phyloP scores from a whole-genome alignment of 2,113 vertebrate genomes.

The Onychostoma macrolepis region DNA sequence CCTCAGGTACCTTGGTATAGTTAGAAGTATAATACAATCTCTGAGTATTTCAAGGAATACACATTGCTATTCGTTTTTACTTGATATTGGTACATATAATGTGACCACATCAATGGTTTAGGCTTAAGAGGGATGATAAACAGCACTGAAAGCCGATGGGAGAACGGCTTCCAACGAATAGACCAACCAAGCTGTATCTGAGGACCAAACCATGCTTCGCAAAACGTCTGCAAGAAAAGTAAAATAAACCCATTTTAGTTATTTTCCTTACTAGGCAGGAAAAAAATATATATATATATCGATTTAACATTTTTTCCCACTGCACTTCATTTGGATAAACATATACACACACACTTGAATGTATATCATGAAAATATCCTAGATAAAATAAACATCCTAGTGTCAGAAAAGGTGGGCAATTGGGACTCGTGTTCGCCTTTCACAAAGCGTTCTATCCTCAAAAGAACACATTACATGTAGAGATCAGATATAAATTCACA shows the following conservation, averaged over 20 bases:
- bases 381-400: slow-evolving; percentile 53
- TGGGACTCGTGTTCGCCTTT: slow-evolving; percentile 67
- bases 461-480: slow-evolving; percentile 63
- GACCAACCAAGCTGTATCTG: slow-evolving; percentile 65
- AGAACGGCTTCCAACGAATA: slow-evolving; percentile 66
- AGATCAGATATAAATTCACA: slow-evolving; percentile 60
- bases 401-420: slow-evolving; percentile 56
- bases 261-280: slow-evolving; percentile 64
- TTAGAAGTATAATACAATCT: slow-evolving; percentile 82
- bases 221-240: slow-evolving; percentile 62
- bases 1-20: slow-evolving; percentile 78
- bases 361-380: slow-evolving; percentile 69
- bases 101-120: slow-evolving; percentile 72
- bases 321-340: slow-evolving; percentile 69
- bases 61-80: slow-evolving; percentile 63
- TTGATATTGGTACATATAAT: slow-evolving; percentile 78
- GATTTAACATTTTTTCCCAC: slow-evolving; percentile 54
- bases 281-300: slow-evolving; percentile 51
- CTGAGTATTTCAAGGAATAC: slow-evolving; percentile 74
- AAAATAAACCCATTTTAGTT: slow-evolving; percentile 62
- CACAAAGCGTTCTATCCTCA: slow-evolving; percentile 62
- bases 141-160: slow-evolving; percentile 66
- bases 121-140: slow-evolving; percentile 70
- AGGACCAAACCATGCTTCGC: slow-evolving; percentile 69
- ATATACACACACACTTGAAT: slow-evolving; percentile 74